phyloP scores from a whole-genome alignment of 2,888 invertebrate genomes.

The Phania funesta region DNA sequence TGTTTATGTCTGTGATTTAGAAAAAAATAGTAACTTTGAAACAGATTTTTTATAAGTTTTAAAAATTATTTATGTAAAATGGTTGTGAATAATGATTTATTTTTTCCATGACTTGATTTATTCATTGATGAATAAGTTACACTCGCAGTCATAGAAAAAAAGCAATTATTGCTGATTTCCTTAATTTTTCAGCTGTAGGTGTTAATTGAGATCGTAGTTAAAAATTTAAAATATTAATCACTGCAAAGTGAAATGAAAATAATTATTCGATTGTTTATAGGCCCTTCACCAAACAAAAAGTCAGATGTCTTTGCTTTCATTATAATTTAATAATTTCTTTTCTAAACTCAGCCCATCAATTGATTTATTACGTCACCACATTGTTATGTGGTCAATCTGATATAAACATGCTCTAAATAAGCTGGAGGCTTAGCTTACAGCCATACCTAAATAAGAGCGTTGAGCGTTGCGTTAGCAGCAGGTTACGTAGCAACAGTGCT shows the following conservation, averaged over 20 bases:
- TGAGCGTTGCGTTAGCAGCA: too few species aligned
- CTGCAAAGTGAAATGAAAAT: conserved; percentile 31
- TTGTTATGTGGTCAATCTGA: too few species aligned
- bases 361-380: neutral
- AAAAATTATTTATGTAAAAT: conserved; percentile 58
- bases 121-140: conserved; percentile 60
- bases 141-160: conserved; percentile 17
- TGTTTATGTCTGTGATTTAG: conserved; percentile 54
- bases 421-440: too few species aligned
- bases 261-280: conserved; percentile 4
- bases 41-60: neutral
- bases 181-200: conserved; percentile 56
- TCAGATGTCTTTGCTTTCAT: neutral
- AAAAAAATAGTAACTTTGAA: neutral
- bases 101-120: conserved; percentile 48
- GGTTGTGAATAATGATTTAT: conserved; percentile 58
- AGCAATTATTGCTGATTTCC: conserved; percentile 64
- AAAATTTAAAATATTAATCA: conserved; percentile 27
- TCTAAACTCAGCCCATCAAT: too few species aligned
- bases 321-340: too few species aligned
- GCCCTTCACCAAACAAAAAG: neutral
- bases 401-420: too few species aligned
- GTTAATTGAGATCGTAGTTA: conserved; percentile 6
- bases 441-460: too few species aligned
- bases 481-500: too few species aligned